Evolutionary conservation across 2,888 invertebrate genomes (phyloP), one percentile per base, ranked within the genome.

Genomic region (Keiferia lycopersicella): DNA sequence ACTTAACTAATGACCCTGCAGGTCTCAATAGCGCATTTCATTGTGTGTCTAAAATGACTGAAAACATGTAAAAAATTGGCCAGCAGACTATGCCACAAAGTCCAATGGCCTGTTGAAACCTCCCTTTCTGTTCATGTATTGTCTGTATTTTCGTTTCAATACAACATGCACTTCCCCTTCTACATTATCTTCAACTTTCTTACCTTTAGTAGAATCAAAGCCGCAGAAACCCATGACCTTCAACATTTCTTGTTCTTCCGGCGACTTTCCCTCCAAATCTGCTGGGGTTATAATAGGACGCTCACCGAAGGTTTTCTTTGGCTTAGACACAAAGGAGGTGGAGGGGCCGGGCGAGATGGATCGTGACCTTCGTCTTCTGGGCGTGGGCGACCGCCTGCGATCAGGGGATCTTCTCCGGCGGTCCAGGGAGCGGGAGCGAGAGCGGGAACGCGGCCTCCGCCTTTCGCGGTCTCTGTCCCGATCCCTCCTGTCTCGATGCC

Each of bases 121-220:
- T 69, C 99, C 99, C 88, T 98, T 98, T 68, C 99, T 94, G 88
- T 99, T 99, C 99, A 99, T 99, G 83, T 99, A 99, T 90, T 99
- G 99, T 75, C 99, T 95, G 86, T 98, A 99, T 90, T 98, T 98
- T 75, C 99, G 93, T 91, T 99, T 98, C 67, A 98, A 93, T 68
- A 98, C 98, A 65, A 99, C 97, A 84, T 99, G 98, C 69, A 98
- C 98, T 34, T 96, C 96, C n/a, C 98, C 98, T 63, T 95, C 95
- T 75, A 98, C 97, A 82, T 99, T 99, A 38, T 97, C 98, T 0
- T 96, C 95, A 0, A 99, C 98, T 90, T 97, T 97, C 88, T 98
- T 98, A 74, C 97, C 97, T 93, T 99, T 99, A 0, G 99, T 99
- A 0, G 97, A 95, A 81, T 98, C 97, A 86, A 99, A 99, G 68